A percentile compares a stretch with the other conserved stretches of the same genome.
These are phyloP conservation scores for Hemicordylus capensis DNA, from an alignment of 2,113 vertebrate species.

Conservation along the genomic window DNA sequence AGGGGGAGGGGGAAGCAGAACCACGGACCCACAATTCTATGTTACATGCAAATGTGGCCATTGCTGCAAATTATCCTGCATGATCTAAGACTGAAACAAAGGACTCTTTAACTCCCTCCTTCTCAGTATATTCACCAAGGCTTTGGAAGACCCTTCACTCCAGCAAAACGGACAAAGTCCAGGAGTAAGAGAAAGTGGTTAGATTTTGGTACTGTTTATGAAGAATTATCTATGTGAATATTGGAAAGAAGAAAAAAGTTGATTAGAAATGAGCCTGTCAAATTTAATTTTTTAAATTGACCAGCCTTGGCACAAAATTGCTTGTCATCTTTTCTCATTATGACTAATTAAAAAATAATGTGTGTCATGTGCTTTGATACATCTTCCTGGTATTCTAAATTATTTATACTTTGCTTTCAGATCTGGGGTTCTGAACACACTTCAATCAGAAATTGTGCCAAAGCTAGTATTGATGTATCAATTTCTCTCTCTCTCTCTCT, in stretches of 20 bases:
- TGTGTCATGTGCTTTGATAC: neutral
- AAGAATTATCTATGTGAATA: neutral
- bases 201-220: neutral
- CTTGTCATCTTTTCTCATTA: neutral
- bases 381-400: neutral
- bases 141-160: no score
- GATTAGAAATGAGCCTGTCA: constrained; percentile 20
- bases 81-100: no score
- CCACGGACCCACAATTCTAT: no score
- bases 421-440: neutral
- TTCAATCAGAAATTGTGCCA: neutral
- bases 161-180: no score
- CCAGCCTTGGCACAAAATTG: neutral
- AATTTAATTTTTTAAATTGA: constrained; percentile 30
- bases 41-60: no score
- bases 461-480: neutral
- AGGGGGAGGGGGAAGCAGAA: no score
- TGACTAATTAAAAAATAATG: neutral
- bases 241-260: neutral
- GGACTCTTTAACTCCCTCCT: no score
- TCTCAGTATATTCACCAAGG: no score
- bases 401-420: neutral
- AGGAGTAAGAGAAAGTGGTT: no score
- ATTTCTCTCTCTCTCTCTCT: no score
- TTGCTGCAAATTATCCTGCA: no score